phyloP scores from a whole-genome alignment of 2,113 vertebrate genomes.

The Etia nguti region DNA sequence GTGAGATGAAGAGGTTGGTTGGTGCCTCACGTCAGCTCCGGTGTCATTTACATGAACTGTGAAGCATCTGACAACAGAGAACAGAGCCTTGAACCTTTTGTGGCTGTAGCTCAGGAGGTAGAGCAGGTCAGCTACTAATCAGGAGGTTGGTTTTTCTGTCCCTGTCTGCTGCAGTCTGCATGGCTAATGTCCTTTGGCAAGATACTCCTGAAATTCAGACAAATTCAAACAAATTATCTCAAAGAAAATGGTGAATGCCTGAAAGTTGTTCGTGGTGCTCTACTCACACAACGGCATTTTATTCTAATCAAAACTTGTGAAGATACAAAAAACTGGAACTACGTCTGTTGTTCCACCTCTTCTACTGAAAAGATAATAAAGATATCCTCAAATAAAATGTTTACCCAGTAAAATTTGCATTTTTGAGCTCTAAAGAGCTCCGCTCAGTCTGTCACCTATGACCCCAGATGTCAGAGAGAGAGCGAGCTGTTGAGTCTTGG shows the following conservation, averaged over 20 bases:
- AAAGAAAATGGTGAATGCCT: background rate
- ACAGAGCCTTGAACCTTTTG: conserved; percentile 73
- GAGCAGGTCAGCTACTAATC: background rate
- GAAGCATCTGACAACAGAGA: background rate
- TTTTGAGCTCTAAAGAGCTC: background rate
- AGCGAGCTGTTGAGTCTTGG: background rate
- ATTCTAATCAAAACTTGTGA: background rate
- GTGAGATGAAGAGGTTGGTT: background rate
- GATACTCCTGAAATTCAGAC: background rate
- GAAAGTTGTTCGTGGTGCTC: background rate
- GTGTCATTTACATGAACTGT: background rate
- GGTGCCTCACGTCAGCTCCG: background rate
- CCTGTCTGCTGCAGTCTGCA: background rate
- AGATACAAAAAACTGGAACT: background rate
- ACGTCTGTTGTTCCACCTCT: rapidly evolving
- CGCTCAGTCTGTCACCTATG: rapidly evolving
- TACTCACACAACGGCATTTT: rapidly evolving
- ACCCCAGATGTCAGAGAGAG: background rate
- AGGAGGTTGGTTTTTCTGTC: background rate
- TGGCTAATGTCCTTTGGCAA: background rate
- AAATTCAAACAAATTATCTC: background rate
- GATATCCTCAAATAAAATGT: rapidly evolving
- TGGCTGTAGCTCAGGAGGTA: background rate
- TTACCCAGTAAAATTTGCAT: background rate
- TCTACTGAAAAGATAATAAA: background rate